Evolutionary conservation across 2,888 invertebrate species (phyloP), one percentile per base, ranked within the genome.

Genomic region (Agrotis puta): DNA sequence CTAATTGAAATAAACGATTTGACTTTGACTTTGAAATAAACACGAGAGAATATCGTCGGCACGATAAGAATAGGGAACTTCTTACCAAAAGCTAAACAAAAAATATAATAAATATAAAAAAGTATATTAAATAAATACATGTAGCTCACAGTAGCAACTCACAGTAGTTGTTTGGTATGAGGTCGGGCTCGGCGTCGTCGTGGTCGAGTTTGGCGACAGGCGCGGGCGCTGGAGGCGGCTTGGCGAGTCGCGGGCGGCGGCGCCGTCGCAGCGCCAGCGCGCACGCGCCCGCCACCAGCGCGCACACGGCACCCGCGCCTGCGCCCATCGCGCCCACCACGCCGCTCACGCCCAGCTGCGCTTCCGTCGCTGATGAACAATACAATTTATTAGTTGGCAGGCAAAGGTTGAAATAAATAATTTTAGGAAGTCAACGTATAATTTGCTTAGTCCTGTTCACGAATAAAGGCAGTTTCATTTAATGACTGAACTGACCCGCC

Each of bases 111-210:
- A n/a, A n/a, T n/a, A n/a, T n/a, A n/a, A n/a, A n/a, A n/a, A n/a
- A n/a, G n/a, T n/a, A n/a, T n/a, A n/a, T n/a, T n/a, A n/a, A n/a
- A n/a, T n/a, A n/a, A n/a, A n/a, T n/a, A n/a, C n/a, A n/a, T n/a
- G n/a, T n/a, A n/a, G n/a, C n/a, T n/a, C n/a, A n/a, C n/a, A n/a
- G n/a, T n/a, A n/a, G n/a, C n/a, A n/a, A n/a, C n/a, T 93, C 57
- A 94, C 95, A 94, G 82, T 94, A 95, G 83, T 95, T 92, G 83
- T 95, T 95, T 7, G 95, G 95, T 88, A 95, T 95, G 79, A 95
- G 93, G 85, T 95, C 95, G 0, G 95, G 95, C 87, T 95, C 95
- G 24, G 93, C 88, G 86, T 95, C 95, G 79, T 95, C 95, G 86
- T 91, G 93, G 24, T 94, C 94, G 27, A 75, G 79, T 66, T 86